Base-by-base conservation (phyloP, 2,888 invertebrate genomes). In the Cheilosia urbana region DNA sequence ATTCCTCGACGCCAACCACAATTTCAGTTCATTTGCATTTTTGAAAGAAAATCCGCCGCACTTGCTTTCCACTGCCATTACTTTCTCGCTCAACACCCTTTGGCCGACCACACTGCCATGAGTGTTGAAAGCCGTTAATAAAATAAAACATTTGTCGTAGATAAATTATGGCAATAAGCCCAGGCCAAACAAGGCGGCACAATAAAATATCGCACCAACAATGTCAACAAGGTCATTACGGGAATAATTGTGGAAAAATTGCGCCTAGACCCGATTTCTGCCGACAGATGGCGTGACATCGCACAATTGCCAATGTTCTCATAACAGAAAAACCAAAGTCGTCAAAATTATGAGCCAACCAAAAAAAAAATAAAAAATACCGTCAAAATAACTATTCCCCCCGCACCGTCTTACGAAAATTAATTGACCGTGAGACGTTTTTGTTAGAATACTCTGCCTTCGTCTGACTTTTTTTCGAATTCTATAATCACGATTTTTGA, bases 131-230 rank as follows among this genome's bases (percentile, higher is more conserved):
- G 73, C 78, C 62, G 57, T 57, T 78, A 78, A 83, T 83, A 83
- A 83, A 83, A 79, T 83, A 83, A 73, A 83, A 79, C 83, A 78
- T 83, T 83, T 79, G 73, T 78, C 83, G 83, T 83, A 79, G 73
- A 83, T 83, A 78, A 83, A 83, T 83, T 78, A 83, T 63, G 42
- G 73, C 68, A 83, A 83, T 83, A 78, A 83, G 78, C 72, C 34
- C 40, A 60, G 6, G 24, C 69, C n/a, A 24, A 24, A 42, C 37
- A 30, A 47, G 47, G 9, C 47, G 51, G 37, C 15, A 21, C 3
- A 30, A 15, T n/a, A n/a, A 55, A 37, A 83, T 72, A 62, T 57
- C 78, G 66, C 63, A 76, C 66, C 82, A 24, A 17, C 76, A 68
- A 76, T 76, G 76, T 76, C 76, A 83, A 78, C 83, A 72, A 78